Evolutionary conservation across 2,113 vertebrate genomes (phyloP), one percentile per base, ranked within the genome.

Genomic region (Barbus barbus): DNA sequence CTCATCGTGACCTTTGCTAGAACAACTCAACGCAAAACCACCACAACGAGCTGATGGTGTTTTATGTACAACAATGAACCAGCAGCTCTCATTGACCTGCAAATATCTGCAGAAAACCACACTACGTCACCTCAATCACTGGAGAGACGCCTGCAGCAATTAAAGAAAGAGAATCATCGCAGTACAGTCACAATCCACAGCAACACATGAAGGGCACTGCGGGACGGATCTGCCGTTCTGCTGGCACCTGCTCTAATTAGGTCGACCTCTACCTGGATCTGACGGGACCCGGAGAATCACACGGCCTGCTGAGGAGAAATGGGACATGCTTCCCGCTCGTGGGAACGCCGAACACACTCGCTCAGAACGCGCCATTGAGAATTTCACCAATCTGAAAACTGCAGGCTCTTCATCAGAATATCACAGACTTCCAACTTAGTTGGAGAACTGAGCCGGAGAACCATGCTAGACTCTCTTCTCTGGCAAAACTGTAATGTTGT

Each of bases 181-280:
- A 22, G 26, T 31, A 9, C 22, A 3, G 31, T 11, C 8, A 53
- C 8, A 22, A n/a, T 2, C n/a, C 67, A 38, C 33, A 71, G 33
- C 33, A 38, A 22, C 31, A 2, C 65, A 38, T 22, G 65, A 69
- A 69, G 65, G 65, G 65, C 65, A 36, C 31, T 8, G 9, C 18
- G 31, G 65, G 31, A 67, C 8, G 31, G 46, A 69, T 36, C 31
- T 33, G 20, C 18, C 65, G 18, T 48, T 48, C 46, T 48, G 46
- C 46, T 48, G 13, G 13, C 46, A 48, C 46, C 46, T 76, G 58
- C 78, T 86, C 58, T 86, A 88, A 85, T 85, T 79, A 87, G 87
- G 83, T 87, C 65, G n/a, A 46, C 78, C 83, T 88, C 82, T 83
- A 87, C 83, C 84, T 83, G 73, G 84, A 84, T 87, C 87, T 86